Evolutionary conservation across 2,113 vertebrate genomes (phyloP).

Genomic region (Aphyosemion australe): DNA sequence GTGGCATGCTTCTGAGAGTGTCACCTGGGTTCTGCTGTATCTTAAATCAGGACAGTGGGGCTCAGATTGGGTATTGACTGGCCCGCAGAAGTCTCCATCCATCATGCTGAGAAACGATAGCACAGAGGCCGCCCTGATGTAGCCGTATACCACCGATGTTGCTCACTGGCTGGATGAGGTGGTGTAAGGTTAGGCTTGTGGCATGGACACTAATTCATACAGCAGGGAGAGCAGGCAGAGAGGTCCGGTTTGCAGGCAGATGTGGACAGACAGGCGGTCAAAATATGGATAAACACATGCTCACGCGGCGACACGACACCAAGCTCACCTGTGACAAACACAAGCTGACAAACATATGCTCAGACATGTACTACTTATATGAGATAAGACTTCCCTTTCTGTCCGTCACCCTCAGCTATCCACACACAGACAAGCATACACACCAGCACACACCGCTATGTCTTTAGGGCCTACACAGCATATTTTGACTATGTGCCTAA

Average conservation of each 20-base stretch:
- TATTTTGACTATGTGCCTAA: slow-evolving; percentile 80
- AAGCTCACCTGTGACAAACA: slow-evolving; percentile 48
- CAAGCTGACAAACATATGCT: slow-evolving; percentile 56
- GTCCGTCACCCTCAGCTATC: slow-evolving; percentile 34
- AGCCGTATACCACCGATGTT: slow-evolving; percentile 63
- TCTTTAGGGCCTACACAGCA: slow-evolving; percentile 65
- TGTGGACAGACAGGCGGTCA: slow-evolving; percentile 40
- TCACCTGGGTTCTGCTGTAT: slow-evolving; percentile 75
- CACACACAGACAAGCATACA: slow-evolving; percentile 1
- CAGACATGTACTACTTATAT: slow-evolving; percentile 41
- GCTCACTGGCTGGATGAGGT: slow-evolving; percentile 55
- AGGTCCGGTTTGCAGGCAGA: slow-evolving; percentile 23
- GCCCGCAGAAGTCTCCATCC: slow-evolving; percentile 76
- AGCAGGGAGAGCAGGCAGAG: slow-evolving; percentile 17
- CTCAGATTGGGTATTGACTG: slow-evolving; percentile 82
- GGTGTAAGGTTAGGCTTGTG: slow-evolving; percentile 64
- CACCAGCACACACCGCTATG: slow-evolving; percentile 29
- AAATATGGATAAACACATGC: slow-evolving; percentile 40
- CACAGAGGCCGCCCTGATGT: slow-evolving; percentile 61
- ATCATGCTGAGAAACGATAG: slow-evolving; percentile 77
- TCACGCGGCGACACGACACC: slow-evolving; percentile 18
- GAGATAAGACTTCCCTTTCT: slow-evolving; percentile 37
- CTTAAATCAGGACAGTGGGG: slow-evolving; percentile 80
- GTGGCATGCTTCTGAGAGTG: slow-evolving; percentile 67
- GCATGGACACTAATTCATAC: slow-evolving; percentile 47